phyloP scores from a whole-genome alignment of 2,888 invertebrate genomes.

The Laothoe populi region DNA sequence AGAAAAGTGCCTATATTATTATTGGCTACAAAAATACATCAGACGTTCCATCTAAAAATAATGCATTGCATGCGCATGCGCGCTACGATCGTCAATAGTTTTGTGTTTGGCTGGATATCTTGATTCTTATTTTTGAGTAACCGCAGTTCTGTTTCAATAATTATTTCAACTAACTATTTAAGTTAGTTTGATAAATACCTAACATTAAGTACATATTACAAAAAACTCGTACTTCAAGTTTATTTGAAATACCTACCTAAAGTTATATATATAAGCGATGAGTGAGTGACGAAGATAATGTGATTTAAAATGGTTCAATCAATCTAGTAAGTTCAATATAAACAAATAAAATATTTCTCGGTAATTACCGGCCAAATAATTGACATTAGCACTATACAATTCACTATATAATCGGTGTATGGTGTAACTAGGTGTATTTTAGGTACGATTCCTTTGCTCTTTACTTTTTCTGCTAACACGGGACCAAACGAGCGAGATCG shows the following conservation, averaged over 20 bases:
- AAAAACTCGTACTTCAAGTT: neutral
- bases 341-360: neutral
- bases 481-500: too few species aligned
- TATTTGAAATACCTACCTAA: neutral
- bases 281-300: neutral
- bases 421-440: too few species aligned
- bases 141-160: too few species aligned
- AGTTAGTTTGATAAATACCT: neutral
- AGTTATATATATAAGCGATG: neutral
- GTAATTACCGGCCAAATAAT: neutral
- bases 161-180: too few species aligned
- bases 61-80: conserved; percentile 27
- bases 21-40: conserved; percentile 4
- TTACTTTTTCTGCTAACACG: too few species aligned
- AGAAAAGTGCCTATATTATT: neutral
- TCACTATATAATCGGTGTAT: neutral
- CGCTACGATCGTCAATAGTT: neutral
- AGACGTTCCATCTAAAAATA: conserved; percentile 26
- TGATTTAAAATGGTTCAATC: conserved; percentile 3
- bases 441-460: too few species aligned
- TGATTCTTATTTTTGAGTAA: conserved; percentile 1
- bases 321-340: conserved; percentile 7
- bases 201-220: neutral
- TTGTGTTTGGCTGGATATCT: too few species aligned
- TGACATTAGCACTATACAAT: too few species aligned